Evolutionary conservation across 2,888 invertebrate species (phyloP).

Genomic region (Agapostemon virescens): DNA sequence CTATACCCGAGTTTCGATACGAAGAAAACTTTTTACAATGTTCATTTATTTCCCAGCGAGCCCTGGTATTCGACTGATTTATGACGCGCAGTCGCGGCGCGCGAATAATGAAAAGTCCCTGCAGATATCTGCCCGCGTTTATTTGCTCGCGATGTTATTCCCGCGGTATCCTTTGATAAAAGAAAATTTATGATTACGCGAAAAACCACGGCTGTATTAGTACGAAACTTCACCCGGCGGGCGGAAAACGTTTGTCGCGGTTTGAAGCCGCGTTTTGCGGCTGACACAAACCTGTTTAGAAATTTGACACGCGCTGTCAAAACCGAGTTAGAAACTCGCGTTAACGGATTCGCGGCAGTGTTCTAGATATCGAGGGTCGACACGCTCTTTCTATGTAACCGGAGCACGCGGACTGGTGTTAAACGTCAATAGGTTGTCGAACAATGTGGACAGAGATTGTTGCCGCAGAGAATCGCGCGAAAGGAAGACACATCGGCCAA

Average conservation of each 20-base stretch:
- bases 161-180: slow-evolving; percentile 7
- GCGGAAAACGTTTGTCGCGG: background rate
- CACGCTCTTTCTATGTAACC: background rate
- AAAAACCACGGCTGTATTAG: background rate
- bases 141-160: slow-evolving; percentile 22
- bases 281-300: background rate
- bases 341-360: background rate
- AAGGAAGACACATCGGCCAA: background rate
- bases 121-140: slow-evolving; percentile 39
- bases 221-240: background rate
- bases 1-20: slow-evolving; percentile 39
- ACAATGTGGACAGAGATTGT: slow-evolving; percentile 9
- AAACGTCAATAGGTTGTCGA: slow-evolving; percentile 30
- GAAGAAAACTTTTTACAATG: slow-evolving; percentile 50
- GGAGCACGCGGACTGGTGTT: background rate
- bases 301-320: background rate
- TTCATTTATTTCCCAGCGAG: slow-evolving; percentile 58
- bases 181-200: slow-evolving; percentile 13
- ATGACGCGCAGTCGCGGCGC: slow-evolving; percentile 36
- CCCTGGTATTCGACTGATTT: slow-evolving; percentile 47
- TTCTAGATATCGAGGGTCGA: background rate
- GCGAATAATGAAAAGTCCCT: slow-evolving; percentile 50
- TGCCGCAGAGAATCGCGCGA: background rate
- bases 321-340: slow-evolving; percentile 25
- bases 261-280: background rate